Percentiles rank a stretch among this genome's conserved stretches.
phyloP scores from a whole-genome alignment of 2,113 vertebrate species.

The Electrona antarctica region DNA sequence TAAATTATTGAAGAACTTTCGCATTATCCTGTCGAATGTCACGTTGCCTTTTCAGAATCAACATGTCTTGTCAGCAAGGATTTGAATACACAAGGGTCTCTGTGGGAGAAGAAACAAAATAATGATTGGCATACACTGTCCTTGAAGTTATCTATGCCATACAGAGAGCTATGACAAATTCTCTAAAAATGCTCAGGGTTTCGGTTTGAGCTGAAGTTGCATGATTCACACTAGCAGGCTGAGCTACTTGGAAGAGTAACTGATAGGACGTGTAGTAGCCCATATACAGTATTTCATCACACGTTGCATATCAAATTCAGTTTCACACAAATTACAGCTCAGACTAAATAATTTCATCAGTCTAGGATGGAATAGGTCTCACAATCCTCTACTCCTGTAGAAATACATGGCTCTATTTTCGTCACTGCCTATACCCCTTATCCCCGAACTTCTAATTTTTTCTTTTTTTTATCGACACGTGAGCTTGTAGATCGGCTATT shows the following conservation, averaged over 20 bases:
- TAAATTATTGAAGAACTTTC: constrained; percentile 68
- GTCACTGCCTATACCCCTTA: neutral
- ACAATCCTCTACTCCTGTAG: neutral
- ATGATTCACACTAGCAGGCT: neutral
- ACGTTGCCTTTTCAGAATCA: neutral
- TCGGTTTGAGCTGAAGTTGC: neutral
- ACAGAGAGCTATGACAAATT: neutral
- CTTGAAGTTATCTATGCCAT: neutral
- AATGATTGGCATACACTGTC: no score
- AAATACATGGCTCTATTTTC: neutral
- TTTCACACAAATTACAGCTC: neutral
- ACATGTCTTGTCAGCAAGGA: neutral
- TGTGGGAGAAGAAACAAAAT: no score
- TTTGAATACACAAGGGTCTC: neutral
- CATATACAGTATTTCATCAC: neutral
- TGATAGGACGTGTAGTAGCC: neutral
- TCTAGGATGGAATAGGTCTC: constrained; percentile 8
- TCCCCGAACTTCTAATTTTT: neutral
- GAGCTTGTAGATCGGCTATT: no score
- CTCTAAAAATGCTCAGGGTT: neutral
- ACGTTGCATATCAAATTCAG: neutral
- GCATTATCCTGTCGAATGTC: neutral
- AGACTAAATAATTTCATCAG: neutral
- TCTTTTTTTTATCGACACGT: no score
- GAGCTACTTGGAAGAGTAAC: neutral